Base-by-base conservation (phyloP, 2,888 invertebrate genomes). In the Perizoma flavofasciatum region DNA sequence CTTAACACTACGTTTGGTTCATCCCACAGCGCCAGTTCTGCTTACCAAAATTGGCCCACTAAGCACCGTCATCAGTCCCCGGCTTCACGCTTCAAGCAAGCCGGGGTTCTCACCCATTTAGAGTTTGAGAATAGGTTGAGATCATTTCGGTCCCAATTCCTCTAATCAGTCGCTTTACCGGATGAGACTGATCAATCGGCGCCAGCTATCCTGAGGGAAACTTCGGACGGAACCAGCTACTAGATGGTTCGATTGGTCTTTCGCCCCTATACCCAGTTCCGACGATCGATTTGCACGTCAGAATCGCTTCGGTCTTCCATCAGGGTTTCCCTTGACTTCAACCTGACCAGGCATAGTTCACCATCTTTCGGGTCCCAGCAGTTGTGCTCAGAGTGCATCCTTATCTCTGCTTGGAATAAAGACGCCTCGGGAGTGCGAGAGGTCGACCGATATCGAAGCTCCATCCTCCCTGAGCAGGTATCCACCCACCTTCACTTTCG, bases 121-220 rank as follows among this genome's bases (percentile, higher is more conserved):
- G 22, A 22, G 22, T 22, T 22, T 22, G 22, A 94, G 94, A 95
- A 94, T 94, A 95, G 94, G 94, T 94, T 92, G 93, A 94, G 93
- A 92, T 88, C 93, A 92, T 94, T 94, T 94, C 93, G 93, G 83
- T 93, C 93, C 94, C 22, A 93, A 94, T 86, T 89, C 94, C 93
- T 93, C 92, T 95, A 95, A 95, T 95, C 94, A 95, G 94, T 95
- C 94, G 94, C 94, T 95, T 94, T 95, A 95, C 94, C 94, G 90
- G 93, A 94, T 94, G 92, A 92, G 92, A 94, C 93, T 93, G 85
- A 77, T 22, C 22, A 22, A 22, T 22, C 22, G 22, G 22, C 22
- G 22, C 22, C 22, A 22, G 22, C 22, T 22, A 22, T 22, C 22
- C 22, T 22, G 22, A 22, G 22, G 22, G 22, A 22, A 22, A 22